Evolutionary conservation across 2,797 vertebrate species (phyloP), one percentile per base, ranked within the genome.

Genomic region (Myioborus miniatus): DNA sequence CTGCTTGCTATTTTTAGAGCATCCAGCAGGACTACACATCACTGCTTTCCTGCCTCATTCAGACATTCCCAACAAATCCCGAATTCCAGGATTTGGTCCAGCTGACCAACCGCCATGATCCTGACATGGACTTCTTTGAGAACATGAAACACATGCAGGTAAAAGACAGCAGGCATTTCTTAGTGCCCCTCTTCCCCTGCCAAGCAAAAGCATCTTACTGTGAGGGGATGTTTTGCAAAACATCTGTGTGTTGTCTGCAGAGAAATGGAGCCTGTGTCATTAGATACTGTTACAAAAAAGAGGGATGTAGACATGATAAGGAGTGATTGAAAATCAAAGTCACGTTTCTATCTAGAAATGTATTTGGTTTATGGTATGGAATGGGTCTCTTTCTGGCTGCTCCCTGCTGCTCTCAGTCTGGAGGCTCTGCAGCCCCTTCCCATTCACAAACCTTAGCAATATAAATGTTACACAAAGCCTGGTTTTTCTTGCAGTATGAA

Each of bases 121-220:
- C 97, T 0, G 99, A 99, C 96, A 99, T 99, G 18, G 99, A 99
- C 98, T 99, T 99, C 98, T 99, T 99, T 81, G 99, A 99, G 96
- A 99, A 99, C 95, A 99, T 99, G 99, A 99, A 99, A 89, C 99
- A 99, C 97, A 99, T 99, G 95, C 99, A 99, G 99, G 99, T 99
- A 97, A 93, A 88, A 88, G 32, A 36, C 36, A 52, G 4, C 14
- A 49, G 50, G 9, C 12, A 21, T 59, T 74, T 63, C 43, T 23
- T 37, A 29, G 15, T 34, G 20, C 44, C 17, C 77, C 12, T 75
- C 41, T 56, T 11, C 11, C 7, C 15, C 6, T 72, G 30, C 58
- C 47, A 81, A 88, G 43, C 18, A 65, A 89, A 90, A 82, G 6
- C 14, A 22, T 91, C 86, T 67, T 83, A 14, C 24, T 59, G 3